Evolutionary conservation across 2,888 invertebrate genomes (phyloP), one percentile per base, ranked within the genome.

Genomic region (Ophraella communa): DNA sequence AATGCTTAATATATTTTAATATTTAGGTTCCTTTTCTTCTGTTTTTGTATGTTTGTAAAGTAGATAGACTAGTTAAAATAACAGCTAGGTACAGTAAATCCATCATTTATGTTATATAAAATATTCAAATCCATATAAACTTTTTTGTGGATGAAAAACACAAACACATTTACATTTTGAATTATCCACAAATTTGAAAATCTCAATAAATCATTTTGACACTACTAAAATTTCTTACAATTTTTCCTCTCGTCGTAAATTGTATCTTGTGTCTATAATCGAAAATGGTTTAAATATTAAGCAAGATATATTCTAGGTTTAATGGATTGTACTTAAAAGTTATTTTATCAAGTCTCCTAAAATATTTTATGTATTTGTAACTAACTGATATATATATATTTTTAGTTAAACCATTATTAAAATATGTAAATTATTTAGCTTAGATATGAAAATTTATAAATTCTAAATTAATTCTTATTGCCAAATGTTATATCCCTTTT

Each of bases 281-380:
- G 14, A 39, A 39, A 39, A 14, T 17, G 5, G 14, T 11, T 39
- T 39, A 14, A 14, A 3, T 1, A 39, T 17, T 39, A 14, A 7
- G 14, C 7, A 7, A 14, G n/a, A 17, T 14, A 14, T 17, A n/a
- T n/a, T n/a, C n/a, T n/a, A n/a, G n/a, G n/a, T n/a, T n/a, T n/a
- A n/a, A 39, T 4, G n/a, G 39, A 39, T 39, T 39, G 4, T 5
- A 39, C 39, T 39, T 39, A 5, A 14, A 24, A 24, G 10, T n/a
- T 24, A 49, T 24, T 49, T 49, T 49, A 17, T 17, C 49, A 27
- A 24, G 17, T 17, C 49, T n/a, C 10, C 17, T 17, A 17, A 52
- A 60, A 60, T 53, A 53, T 65, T 65, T 65, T 65, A 61, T 62
- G 61, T 65, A 65, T 57, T 53, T 65, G 65, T 65, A 65, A 62